phyloP scores from a whole-genome alignment of 2,888 invertebrate genomes.

The Nematopogon swammerdamellus region DNA sequence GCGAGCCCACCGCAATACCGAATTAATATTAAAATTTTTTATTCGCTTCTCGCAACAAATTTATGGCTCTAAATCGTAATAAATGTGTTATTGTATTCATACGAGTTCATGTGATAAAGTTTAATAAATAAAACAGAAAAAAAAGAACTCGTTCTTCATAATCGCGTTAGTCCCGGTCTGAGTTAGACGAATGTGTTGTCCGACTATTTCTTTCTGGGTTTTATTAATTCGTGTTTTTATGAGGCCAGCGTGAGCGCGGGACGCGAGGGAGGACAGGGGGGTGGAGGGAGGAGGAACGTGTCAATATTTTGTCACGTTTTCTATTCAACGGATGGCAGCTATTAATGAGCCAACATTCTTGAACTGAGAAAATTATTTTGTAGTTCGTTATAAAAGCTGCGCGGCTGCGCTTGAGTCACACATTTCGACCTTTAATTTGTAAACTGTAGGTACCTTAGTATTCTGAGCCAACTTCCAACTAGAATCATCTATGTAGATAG shows the following conservation, averaged over 20 bases:
- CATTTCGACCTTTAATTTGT: too few relatives aligned
- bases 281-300: too few relatives aligned
- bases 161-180: constrained; percentile 41
- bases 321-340: constrained; percentile 36
- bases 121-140: constrained; percentile 6
- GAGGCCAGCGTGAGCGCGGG: constrained; percentile 17
- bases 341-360: constrained; percentile 24
- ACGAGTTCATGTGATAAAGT: not conserved
- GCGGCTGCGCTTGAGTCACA: too few relatives aligned
- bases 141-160: constrained; percentile 15
- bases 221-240: constrained; percentile 38
- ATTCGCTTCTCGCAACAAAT: constrained; percentile 15
- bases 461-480: too few relatives aligned
- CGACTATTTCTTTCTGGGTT: constrained; percentile 28
- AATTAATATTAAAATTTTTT: not conserved
- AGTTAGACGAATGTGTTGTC: constrained; percentile 34
- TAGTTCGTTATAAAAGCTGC: too few relatives aligned
- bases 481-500: too few relatives aligned
- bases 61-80: constrained; percentile 24
- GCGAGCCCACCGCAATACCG: not conserved
- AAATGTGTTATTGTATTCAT: constrained; percentile 17
- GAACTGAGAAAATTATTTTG: not conserved
- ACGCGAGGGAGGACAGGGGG: too few relatives aligned
- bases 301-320: constrained; percentile 56
- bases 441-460: too few relatives aligned